Conservation (phyloP, 2,888 invertebrate species). For the Teleiodes luculella region DNA sequence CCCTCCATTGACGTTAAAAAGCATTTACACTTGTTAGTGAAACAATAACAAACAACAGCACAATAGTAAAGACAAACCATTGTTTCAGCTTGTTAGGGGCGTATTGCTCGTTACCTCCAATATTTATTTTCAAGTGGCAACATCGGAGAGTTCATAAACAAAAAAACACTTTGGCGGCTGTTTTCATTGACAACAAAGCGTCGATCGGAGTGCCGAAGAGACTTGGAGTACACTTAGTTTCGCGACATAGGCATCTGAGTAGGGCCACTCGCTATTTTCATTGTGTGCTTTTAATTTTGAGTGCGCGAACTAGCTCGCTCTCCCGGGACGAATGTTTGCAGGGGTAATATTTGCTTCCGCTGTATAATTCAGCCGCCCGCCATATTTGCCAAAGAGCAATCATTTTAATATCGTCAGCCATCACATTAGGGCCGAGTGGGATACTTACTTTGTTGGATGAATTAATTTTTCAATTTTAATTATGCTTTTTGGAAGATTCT, state of each 20-base stretch:
- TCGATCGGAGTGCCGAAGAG: slow-evolving; percentile 49
- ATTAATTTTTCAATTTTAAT: slow-evolving; percentile 70
- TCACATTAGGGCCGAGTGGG: slow-evolving; percentile 72
- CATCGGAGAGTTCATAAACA: slow-evolving; percentile 76
- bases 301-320: slow-evolving; percentile 81
- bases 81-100: slow-evolving; percentile 69
- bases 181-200: slow-evolving; percentile 76
- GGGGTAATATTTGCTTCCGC: slow-evolving; percentile 80
- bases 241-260: slow-evolving; percentile 73
- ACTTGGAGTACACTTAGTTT: slow-evolving; percentile 69
- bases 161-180: slow-evolving; percentile 75
- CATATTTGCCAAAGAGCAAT: slow-evolving; percentile 82
- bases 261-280: slow-evolving; percentile 78
- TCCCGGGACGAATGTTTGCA: slow-evolving; percentile 79
- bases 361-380: slow-evolving; percentile 81
- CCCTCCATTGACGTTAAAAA: slow-evolving; percentile 2
- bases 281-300: slow-evolving; percentile 83
- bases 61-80: slow-evolving; percentile 65
- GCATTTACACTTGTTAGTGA: slow-evolving; percentile 29
- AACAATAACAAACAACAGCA: slow-evolving; percentile 54
- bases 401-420: slow-evolving; percentile 81
- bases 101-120: slow-evolving; percentile 70
- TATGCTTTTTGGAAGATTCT: slow-evolving; percentile 32
- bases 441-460: slow-evolving; percentile 62
- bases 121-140: slow-evolving; percentile 77